Percentiles rank a stretch among this genome's conserved stretches.
Conservation (phyloP, 2,888 invertebrate species). For the Pristionchus fissidentatus region DNA sequence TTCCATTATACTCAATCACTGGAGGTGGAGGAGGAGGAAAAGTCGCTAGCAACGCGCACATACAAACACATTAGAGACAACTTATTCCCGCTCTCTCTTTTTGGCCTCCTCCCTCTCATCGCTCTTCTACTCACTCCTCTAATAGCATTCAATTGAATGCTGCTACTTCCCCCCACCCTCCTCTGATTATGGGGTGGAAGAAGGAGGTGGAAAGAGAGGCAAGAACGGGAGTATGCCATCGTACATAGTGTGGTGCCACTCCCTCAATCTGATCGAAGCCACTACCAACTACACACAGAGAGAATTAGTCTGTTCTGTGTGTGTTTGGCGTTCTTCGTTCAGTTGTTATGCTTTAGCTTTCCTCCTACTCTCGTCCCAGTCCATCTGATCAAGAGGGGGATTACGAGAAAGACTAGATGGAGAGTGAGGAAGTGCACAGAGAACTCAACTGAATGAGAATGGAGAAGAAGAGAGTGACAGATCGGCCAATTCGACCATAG, state of each 20-base stretch:
- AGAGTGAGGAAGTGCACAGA: not conserved
- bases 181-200: constrained; percentile 29
- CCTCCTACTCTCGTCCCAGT: too few relatives aligned
- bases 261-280: too few relatives aligned
- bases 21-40: not conserved
- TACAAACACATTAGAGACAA: constrained; percentile 31
- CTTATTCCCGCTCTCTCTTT: too few relatives aligned
- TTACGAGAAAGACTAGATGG: not conserved
- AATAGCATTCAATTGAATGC: constrained; percentile 27
- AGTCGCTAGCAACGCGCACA: too few relatives aligned
- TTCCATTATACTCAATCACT: constrained; percentile 37
- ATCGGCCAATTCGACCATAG: constrained; percentile 3
- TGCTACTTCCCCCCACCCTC: constrained; percentile 34
- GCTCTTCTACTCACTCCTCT: not conserved
- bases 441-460: too few relatives aligned
- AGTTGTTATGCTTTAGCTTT: constrained; percentile 5
- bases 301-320: too few relatives aligned
- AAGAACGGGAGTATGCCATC: too few relatives aligned
- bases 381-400: too few relatives aligned
- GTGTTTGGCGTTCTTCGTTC: too few relatives aligned
- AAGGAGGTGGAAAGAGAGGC: not conserved
- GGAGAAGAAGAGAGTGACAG: constrained; percentile 10
- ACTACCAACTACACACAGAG: too few relatives aligned
- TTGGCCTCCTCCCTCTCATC: constrained; percentile 6
- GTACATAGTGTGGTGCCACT: too few relatives aligned